Base-by-base conservation (phyloP, 2,888 invertebrate species). In the Oligia strigilis region DNA sequence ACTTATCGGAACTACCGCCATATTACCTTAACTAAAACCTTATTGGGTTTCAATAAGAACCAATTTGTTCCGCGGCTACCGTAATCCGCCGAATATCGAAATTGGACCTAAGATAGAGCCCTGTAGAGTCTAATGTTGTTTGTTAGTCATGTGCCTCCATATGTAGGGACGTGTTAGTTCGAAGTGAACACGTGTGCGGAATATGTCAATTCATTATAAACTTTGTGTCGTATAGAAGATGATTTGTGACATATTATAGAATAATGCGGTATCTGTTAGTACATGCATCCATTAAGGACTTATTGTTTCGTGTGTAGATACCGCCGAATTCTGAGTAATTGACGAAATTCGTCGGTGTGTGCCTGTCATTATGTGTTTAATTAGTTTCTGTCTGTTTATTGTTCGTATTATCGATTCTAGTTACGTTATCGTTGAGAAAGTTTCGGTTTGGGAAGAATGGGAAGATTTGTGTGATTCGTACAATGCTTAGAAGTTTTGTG, bases 191-290 rank as follows among this genome's bases (percentile, higher is more conserved):
- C 96, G 96, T 97, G 97, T 95, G 94, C 92, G 92, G 96, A 96
- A 97, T 97, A 96, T 95, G 96, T 96, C 97, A 97, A 96, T 97
- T 96, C 96, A 96, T 97, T 96, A 97, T 94, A 96, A 96, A 97
- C 95, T 97, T 97, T 95, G 95, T 95, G 95, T 94, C 92, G 92
- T 91, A 91, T 93, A 92, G 93, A 92, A 93, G 96, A 97, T 96
- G 96, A 96, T 97, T 96, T 96, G 96, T 96, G 96, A 96, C 96
- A 95, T 95, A 95, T 95, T 96, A 96, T 95, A 94, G 94, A 94
- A 96, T 95, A 96, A 94, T 93, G 94, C 93, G 92, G 93, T 96
- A 94, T 95, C 95, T 96, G 95, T 96, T 94, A 92, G 92, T 91
- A 91, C 93, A 92, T 93, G 92, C 92, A 92, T 89, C 92, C 93